A percentile compares a stretch with the other conserved stretches of the same genome.
Evolutionary conservation across 2,888 invertebrate species (phyloP).

Genomic region (Limnephilus rhombicus): DNA sequence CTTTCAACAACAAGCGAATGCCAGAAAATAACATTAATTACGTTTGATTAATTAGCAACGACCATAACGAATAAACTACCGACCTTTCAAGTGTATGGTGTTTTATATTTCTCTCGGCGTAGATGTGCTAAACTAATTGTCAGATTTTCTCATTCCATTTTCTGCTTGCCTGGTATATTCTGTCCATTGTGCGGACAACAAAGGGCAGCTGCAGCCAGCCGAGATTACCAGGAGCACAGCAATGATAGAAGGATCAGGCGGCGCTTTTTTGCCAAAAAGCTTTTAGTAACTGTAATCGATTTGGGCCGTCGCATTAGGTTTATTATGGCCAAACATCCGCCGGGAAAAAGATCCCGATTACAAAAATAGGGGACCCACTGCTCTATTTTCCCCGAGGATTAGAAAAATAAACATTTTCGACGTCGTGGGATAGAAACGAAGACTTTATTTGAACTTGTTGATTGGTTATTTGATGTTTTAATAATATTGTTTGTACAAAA

Average conservation of each 20-base stretch:
- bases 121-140: constrained; percentile 39
- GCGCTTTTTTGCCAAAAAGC: constrained; percentile 54
- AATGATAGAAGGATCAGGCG: constrained; percentile 4
- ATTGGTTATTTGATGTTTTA: background rate
- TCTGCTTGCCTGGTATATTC: background rate
- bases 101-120: constrained; percentile 37
- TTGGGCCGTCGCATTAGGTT: constrained; percentile 57
- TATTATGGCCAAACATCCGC: constrained; percentile 59
- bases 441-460: background rate
- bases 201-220: constrained; percentile 54
- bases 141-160: background rate
- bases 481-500: background rate
- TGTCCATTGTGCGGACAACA: constrained; percentile 37
- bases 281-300: constrained; percentile 60
- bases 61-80: background rate
- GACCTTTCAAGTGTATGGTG: background rate
- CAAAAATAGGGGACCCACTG: constrained; percentile 34
- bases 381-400: constrained; percentile 12
- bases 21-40: background rate
- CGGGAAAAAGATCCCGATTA: constrained; percentile 48
- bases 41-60: background rate
- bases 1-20: background rate
- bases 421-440: background rate
- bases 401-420: constrained; percentile 38
- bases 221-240: background rate